Base-by-base conservation (phyloP, 2,888 invertebrate genomes). In the Cheilosia urbana region DNA sequence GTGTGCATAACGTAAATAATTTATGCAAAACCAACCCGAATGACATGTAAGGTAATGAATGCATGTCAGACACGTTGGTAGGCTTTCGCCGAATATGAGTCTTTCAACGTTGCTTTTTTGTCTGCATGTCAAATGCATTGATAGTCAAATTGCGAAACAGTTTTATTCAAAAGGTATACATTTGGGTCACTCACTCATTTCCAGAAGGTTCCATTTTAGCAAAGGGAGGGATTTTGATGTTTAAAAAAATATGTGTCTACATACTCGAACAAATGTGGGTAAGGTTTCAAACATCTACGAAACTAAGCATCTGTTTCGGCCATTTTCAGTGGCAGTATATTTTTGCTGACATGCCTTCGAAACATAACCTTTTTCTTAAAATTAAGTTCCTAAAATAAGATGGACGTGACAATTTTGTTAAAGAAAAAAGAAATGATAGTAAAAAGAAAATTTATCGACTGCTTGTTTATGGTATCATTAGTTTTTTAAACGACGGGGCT, bases 391-490 rank as follows among this genome's bases (percentile, higher is more conserved):
- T 47, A 47, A 19, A 47, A 2, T 19, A 47, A 47, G 19, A 19
- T 7, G 47, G 9, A 17, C 47, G 7, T 17, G 17, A 11, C 47
- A 47, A 17, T 1, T 47, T 9, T 17, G 47, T 27, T 0, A n/a
- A 19, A 17, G 47, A 47, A 47, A 19, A 24, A 45, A 7, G 45
- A 6, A 7, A 17, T 17, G n/a, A n/a, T 17, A 19, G 11, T 17
- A 47, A 47, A 47, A 47, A 47, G 9, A 47, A 47, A 47, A 17
- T 47, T 9, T 19, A 47, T 47, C 47, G 47, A 47, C 19, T 47
- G 19, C 11, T 19, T 19, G 19, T 19, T 47, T 47, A 19, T 47
- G 17, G 47, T 9, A 4, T 7, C 47, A 17, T 17, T 47, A 47
- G 47, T 17, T 17, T 19, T 5, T 47, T 17, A 17, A 17, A 45